Evolutionary conservation across 1,140 invertebrate species (phyloP).

Genomic region (Lepidotrigona ventralis): DNA sequence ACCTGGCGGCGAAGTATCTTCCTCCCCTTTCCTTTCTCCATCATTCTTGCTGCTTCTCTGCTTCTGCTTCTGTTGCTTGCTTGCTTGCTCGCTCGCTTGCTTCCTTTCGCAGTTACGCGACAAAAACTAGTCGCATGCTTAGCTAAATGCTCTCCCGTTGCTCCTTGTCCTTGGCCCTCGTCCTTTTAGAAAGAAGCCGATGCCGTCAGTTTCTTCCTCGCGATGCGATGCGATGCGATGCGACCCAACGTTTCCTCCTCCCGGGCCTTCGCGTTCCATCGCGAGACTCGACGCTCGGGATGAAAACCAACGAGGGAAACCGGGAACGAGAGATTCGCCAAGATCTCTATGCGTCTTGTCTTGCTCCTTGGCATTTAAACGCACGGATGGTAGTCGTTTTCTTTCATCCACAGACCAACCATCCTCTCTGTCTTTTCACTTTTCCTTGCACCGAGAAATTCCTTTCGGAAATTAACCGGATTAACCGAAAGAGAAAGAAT

Average conservation of each 20-base stretch:
- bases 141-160: constrained; percentile 73
- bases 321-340: background rate
- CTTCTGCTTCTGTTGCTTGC: constrained; percentile 32
- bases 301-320: constrained; percentile 18
- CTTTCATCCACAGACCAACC: too few species aligned
- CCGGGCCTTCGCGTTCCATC: constrained; percentile 32
- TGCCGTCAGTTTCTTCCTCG: constrained; percentile 34
- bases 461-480: too few species aligned
- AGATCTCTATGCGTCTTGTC: background rate
- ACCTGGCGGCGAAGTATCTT: constrained; percentile 67
- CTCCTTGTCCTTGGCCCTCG: constrained; percentile 66
- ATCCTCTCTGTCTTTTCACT: too few species aligned
- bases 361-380: background rate
- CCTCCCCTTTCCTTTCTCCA: constrained; percentile 45
- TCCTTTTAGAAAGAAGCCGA: constrained; percentile 62
- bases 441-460: too few species aligned
- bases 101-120: constrained; percentile 70
- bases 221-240: too few species aligned
- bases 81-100: constrained; percentile 1
- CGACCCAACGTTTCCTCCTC: constrained; percentile 17
- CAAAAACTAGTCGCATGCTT: constrained; percentile 79
- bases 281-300: constrained; percentile 21
- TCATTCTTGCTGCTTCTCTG: constrained; percentile 6
- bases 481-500: too few species aligned
- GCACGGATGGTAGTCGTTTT: background rate